Conservation (phyloP, 2,797 vertebrate species). For the Sebastes minor region DNA sequence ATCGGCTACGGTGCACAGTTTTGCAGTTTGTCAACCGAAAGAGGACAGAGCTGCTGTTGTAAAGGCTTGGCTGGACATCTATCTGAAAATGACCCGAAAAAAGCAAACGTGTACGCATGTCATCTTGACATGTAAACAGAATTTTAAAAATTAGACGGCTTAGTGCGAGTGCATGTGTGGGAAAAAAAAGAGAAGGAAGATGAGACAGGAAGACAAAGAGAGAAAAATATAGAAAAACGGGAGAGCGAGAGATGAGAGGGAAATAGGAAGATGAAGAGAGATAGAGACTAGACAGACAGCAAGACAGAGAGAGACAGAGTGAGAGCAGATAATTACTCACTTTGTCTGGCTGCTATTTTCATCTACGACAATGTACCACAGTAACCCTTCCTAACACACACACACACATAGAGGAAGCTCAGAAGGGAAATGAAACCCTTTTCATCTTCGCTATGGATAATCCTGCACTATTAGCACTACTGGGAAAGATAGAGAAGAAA, state of each 20-base stretch:
- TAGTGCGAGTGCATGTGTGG: accelerated
- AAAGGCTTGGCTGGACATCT: accelerated
- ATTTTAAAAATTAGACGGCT: not conserved
- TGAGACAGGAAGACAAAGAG: not conserved
- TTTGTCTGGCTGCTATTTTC: constrained; percentile 45
- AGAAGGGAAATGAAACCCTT: constrained; percentile 44
- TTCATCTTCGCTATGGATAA: constrained; percentile 55
- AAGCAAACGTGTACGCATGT: not conserved
- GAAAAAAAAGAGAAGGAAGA: not conserved
- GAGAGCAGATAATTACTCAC: constrained; percentile 40
- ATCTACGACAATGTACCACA: constrained; percentile 27
- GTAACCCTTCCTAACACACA: not conserved
- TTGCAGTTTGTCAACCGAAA: not conserved
- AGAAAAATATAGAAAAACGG: not conserved
- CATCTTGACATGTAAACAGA: not conserved
- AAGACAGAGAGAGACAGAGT: not conserved
- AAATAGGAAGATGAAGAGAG: not conserved
- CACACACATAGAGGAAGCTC: not conserved
- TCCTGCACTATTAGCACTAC: constrained; percentile 39
- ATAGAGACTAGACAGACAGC: not conserved
- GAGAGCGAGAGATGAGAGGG: not conserved
- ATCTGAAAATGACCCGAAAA: not conserved
- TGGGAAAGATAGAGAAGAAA: not conserved
- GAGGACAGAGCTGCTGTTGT: not conserved
- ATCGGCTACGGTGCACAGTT: not conserved